Evolutionary conservation across 1,140 invertebrate species (phyloP).

Genomic region (Chlorops oryzae): DNA sequence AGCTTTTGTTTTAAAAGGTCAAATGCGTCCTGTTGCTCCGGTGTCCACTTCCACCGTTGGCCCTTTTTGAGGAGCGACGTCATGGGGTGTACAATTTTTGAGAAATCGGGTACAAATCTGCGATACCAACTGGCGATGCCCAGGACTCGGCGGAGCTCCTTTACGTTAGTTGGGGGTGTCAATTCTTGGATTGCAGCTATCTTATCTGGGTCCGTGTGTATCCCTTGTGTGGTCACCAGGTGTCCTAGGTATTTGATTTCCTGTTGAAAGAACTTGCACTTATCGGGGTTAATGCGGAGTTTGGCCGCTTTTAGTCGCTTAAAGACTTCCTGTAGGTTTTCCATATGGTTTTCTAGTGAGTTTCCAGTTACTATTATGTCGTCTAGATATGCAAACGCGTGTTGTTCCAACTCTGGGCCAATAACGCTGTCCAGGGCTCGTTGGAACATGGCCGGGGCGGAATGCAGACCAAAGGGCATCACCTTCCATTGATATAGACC

Average conservation of each 20-base stretch:
- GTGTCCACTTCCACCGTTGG: conserved; percentile 5
- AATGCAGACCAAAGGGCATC: too few species aligned
- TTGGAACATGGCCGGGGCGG: too few species aligned
- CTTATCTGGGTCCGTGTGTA: too few species aligned
- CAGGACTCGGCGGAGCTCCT: conserved; percentile 38
- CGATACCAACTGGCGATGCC: conserved; percentile 41
- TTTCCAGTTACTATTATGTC: too few species aligned
- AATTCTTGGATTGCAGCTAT: conserved; percentile 31
- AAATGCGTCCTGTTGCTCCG: conserved; percentile 5
- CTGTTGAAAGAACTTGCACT: conserved; percentile 27
- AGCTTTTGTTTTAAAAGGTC: conserved; percentile 6
- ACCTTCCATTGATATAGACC: too few species aligned
- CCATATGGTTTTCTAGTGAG: conserved; percentile 42
- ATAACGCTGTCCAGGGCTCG: conserved; percentile 26
- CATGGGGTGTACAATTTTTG: conserved; percentile 30
- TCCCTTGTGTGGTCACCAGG: conserved; percentile 15
- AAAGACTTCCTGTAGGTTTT: conserved; percentile 26
- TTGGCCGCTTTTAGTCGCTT: conserved; percentile 2
- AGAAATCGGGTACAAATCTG: conserved; percentile 35
- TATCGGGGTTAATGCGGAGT: conserved; percentile 22
- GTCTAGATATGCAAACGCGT: conserved; percentile 40
- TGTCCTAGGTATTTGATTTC: conserved; percentile 35
- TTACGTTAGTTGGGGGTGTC: conserved; percentile 22
- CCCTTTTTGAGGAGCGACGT: conserved; percentile 20
- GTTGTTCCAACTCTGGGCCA: conserved; percentile 17